Conservation (phyloP, 2,888 invertebrate genomes). For the Scaeva pyrastri region DNA sequence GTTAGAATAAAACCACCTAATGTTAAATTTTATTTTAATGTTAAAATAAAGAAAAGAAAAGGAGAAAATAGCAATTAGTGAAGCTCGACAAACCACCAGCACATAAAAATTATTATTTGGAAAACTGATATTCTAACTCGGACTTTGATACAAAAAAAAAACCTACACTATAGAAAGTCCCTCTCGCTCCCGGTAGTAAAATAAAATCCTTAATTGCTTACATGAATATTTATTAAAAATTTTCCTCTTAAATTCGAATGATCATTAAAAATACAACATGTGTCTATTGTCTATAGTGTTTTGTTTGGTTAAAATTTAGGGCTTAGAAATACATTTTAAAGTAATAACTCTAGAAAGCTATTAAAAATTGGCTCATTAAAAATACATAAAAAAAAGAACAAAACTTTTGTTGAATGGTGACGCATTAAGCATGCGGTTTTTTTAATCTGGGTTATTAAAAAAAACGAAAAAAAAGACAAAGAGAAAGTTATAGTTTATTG, state of each 20-base stretch:
- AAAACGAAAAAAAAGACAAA: constrained; percentile 1
- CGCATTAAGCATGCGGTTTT: constrained; percentile 23
- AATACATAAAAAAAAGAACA: constrained; percentile 48
- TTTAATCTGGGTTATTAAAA: constrained; percentile 18
- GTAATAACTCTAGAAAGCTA: constrained; percentile 50
- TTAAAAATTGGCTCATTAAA: constrained; percentile 67
- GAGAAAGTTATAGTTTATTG: constrained; percentile 43
- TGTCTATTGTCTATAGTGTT: background rate
- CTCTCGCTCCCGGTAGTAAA: background rate
- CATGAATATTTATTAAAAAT: constrained; percentile 72
- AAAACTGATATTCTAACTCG: constrained; percentile 50
- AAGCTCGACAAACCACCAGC: constrained; percentile 25
- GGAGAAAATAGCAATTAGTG: constrained; percentile 37
- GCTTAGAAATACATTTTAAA: background rate
- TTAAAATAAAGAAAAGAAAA: constrained; percentile 3
- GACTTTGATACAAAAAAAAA: constrained; percentile 30
- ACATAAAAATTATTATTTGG: background rate
- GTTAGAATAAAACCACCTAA: constrained; percentile 12
- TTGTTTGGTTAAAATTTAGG: constrained; percentile 50
- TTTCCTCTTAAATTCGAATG: constrained; percentile 40
- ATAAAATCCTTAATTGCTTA: constrained; percentile 53
- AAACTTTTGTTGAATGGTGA: constrained; percentile 41
- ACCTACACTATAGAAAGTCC: constrained; percentile 29
- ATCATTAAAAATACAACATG: constrained; percentile 50
- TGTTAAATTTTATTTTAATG: constrained; percentile 48